A percentile compares a stretch with the other conserved stretches of the same genome.
These are phyloP conservation scores for Elmis aenea DNA, from an alignment of 2,888 invertebrate genomes.

Conservation along the genomic window DNA sequence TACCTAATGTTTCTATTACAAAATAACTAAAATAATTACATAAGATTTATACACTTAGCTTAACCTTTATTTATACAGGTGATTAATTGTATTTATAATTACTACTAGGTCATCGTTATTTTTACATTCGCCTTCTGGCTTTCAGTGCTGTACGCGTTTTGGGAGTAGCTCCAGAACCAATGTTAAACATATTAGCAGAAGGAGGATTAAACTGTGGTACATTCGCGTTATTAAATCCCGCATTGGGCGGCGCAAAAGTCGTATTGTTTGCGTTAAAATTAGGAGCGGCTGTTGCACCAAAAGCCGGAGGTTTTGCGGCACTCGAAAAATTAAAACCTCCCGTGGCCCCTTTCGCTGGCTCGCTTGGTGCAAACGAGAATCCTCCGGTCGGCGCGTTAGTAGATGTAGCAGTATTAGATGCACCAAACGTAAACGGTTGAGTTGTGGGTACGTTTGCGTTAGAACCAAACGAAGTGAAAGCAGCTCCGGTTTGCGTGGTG, in stretches of 20 bases:
- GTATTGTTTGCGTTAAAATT: slow-evolving; percentile 34
- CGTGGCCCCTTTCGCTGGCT: slow-evolving; percentile 4
- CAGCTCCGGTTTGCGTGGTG: no score
- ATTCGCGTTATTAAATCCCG: slow-evolving; percentile 9
- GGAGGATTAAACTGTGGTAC: slow-evolving; percentile 22
- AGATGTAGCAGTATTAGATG: slow-evolving; percentile 11
- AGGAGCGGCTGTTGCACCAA: slow-evolving; percentile 30
- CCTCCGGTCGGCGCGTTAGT: slow-evolving; percentile 11
- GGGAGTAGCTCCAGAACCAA: slow-evolving; percentile 47
- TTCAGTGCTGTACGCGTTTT: slow-evolving; percentile 41
- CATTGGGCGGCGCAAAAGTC: slow-evolving; percentile 5
- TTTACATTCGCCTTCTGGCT: slow-evolving; percentile 31
- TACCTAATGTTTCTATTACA: no score
- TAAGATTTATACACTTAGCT: no score
- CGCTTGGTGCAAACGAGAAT: slow-evolving; percentile 9
- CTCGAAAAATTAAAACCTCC: slow-evolving; percentile 12
- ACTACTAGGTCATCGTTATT: no score
- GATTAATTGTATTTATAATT: no score
- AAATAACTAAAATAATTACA: no score
- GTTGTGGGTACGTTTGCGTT: slow-evolving; percentile 10
- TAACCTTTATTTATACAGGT: no score
- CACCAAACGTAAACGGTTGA: slow-evolving; percentile 14
- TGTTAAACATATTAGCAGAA: slow-evolving; percentile 45
- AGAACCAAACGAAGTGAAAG: no score
- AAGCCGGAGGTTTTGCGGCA: slow-evolving; percentile 11